Evolutionary conservation across 1,140 invertebrate genomes (phyloP).

Genomic region (Centruroides vittatus): DNA sequence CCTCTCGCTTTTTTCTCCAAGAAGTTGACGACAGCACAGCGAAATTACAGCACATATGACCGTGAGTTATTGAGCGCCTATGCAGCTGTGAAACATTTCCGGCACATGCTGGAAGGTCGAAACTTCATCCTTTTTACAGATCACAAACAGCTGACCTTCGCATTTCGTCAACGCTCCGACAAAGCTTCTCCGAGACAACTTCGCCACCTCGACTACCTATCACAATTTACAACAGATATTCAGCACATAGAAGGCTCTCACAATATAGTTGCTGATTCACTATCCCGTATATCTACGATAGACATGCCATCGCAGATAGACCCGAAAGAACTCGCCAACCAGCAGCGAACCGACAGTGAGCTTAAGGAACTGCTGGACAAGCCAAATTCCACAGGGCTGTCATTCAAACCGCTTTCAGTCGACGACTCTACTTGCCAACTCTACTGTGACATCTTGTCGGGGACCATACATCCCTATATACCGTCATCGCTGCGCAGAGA

Average conservation of each 20-base stretch:
- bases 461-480: background rate
- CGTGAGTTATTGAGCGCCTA: constrained; percentile 21
- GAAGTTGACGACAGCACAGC: constrained; percentile 2
- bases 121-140: constrained; percentile 21
- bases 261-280: constrained; percentile 19
- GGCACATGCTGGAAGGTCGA: constrained; percentile 22
- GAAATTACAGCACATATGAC: constrained; percentile 16
- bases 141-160: constrained; percentile 21
- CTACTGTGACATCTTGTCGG: constrained; percentile 1
- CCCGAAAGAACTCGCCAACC: background rate
- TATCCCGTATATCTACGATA: background rate
- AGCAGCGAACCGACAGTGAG: background rate
- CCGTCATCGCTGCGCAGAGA: background rate
- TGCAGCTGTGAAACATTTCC: constrained; percentile 20
- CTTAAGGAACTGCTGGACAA: background rate
- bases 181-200: background rate
- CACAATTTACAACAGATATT: background rate
- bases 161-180: background rate
- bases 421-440: too few species aligned
- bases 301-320: background rate
- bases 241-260: constrained; percentile 25
- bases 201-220: too few species aligned
- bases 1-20: constrained; percentile 15
- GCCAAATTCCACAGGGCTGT: background rate
- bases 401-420: background rate